Percentiles rank a stretch among this genome's conserved stretches.
Evolutionary conservation across 1,140 invertebrate genomes (phyloP).

Genomic region (Drosophila obscura): DNA sequence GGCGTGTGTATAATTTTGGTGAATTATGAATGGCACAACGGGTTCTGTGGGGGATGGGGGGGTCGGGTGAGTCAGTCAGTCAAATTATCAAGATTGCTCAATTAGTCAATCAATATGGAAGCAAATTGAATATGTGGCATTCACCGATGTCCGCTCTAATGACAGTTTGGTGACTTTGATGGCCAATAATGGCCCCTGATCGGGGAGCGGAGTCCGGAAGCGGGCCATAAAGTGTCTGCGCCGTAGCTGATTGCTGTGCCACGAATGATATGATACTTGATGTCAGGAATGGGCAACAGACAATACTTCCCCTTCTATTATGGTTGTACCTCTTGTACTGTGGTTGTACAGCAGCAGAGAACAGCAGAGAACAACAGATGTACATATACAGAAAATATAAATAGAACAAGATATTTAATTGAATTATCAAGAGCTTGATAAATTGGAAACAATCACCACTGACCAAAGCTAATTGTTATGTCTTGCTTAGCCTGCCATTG

Average conservation of each 20-base stretch:
- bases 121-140: slow-evolving; percentile 47
- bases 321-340: too few relatives aligned
- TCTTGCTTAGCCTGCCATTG: slow-evolving; percentile 31
- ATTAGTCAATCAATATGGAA: slow-evolving; percentile 57
- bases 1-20: slow-evolving; percentile 24
- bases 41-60: not conserved
- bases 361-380: too few relatives aligned
- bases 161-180: slow-evolving; percentile 53
- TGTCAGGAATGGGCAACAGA: too few relatives aligned
- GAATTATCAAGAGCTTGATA: slow-evolving; percentile 10
- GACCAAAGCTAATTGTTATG: slow-evolving; percentile 49
- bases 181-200: slow-evolving; percentile 33
- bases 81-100: slow-evolving; percentile 59
- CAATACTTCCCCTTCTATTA: too few relatives aligned
- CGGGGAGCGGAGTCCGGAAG: not conserved
- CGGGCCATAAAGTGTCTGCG: not conserved
- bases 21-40: slow-evolving; percentile 20
- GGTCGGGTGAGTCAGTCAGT: not conserved
- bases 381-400: too few relatives aligned
- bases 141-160: slow-evolving; percentile 30
- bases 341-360: too few relatives aligned
- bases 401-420: slow-evolving; percentile 3
- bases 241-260: too few relatives aligned
- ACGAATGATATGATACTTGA: too few relatives aligned
- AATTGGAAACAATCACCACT: slow-evolving; percentile 23